Percentiles rank a stretch among this genome's conserved stretches.
Evolutionary conservation across 2,797 vertebrate genomes (phyloP).

Genomic region (Chloroceryle amazona): DNA sequence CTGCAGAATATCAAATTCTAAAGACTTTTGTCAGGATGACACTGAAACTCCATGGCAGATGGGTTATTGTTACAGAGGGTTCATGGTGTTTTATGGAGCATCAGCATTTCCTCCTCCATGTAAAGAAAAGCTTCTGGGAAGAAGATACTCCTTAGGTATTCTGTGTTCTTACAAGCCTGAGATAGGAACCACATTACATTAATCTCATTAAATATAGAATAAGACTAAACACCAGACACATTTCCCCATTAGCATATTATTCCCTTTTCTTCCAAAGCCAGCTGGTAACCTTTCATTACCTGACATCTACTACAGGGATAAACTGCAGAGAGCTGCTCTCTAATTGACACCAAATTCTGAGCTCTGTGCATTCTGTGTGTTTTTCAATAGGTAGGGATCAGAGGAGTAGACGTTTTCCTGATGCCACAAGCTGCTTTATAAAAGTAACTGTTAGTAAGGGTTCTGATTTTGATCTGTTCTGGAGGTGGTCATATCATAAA

Average conservation of each 20-base stretch:
- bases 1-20: background rate
- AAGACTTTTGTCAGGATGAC: background rate
- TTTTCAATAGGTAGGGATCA: constrained; percentile 26
- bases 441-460: background rate
- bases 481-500: background rate
- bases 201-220: constrained; percentile 70
- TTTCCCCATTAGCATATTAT: constrained; percentile 34
- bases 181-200: constrained; percentile 30
- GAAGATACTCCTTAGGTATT: background rate
- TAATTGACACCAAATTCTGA: constrained; percentile 29
- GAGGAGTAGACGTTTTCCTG: background rate
- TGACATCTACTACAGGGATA: constrained; percentile 20
- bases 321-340: constrained; percentile 16
- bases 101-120: background rate
- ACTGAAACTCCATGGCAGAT: background rate
- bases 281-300: constrained; percentile 62
- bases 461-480: constrained; percentile 17
- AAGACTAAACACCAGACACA: constrained; percentile 49
- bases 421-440: constrained; percentile 41
- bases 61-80: background rate
- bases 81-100: background rate
- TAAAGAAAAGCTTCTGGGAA: background rate
- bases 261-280: constrained; percentile 38
- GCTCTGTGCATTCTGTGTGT: background rate
- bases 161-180: background rate